A percentile compares a stretch with the other conserved stretches of the same genome.
These are phyloP conservation scores for Epirrhoe tristata DNA, from an alignment of 2,888 invertebrate genomes.

Conservation along the genomic window DNA sequence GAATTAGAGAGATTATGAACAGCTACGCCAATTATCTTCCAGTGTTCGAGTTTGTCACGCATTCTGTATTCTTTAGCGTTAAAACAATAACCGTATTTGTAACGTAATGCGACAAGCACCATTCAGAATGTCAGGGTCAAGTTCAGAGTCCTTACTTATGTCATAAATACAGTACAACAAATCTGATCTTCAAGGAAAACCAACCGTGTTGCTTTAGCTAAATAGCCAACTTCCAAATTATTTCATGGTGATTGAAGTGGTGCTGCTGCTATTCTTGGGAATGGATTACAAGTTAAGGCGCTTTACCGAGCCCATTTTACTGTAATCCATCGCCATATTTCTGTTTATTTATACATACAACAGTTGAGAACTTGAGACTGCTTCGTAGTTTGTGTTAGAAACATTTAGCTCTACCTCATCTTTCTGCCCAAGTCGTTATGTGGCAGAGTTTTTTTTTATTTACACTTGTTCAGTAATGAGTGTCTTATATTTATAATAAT, in stretches of 20 bases:
- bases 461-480: not conserved
- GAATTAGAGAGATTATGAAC: constrained; percentile 7
- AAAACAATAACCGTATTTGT: constrained; percentile 41
- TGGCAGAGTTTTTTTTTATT: no score
- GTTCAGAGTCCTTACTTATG: constrained; percentile 38
- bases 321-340: no score
- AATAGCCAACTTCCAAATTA: no score
- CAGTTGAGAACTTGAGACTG: no score
- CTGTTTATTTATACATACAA: no score
- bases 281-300: no score
- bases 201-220: not conserved
- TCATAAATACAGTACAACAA: not conserved
- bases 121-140: constrained; percentile 41
- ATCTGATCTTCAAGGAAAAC: not conserved
- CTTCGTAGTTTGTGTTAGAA: no score
- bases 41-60: constrained; percentile 26
- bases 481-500: not conserved
- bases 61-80: constrained; percentile 29
- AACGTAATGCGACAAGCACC: constrained; percentile 35
- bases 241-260: no score
- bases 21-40: constrained; percentile 35
- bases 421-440: no score
- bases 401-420: no score
- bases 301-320: no score
- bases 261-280: no score